Percentiles rank a stretch among this genome's conserved stretches.
Evolutionary conservation across 2,113 vertebrate genomes (phyloP).

Genomic region (Nipponia nippon): DNA sequence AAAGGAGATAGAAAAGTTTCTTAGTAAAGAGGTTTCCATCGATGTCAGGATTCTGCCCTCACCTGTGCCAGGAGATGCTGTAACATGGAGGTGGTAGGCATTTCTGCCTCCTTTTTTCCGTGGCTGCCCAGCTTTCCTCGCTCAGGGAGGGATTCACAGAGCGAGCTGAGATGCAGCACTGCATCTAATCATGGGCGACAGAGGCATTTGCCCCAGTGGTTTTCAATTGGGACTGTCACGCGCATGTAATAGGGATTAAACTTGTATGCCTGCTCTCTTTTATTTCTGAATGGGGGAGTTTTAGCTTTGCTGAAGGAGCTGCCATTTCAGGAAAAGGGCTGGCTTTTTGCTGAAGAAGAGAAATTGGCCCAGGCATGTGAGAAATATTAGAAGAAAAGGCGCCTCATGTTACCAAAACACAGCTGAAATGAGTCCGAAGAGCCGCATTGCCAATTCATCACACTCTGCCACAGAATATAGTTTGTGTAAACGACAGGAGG

Average conservation of each 20-base stretch:
- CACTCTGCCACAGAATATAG: not conserved
- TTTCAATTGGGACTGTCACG: not conserved
- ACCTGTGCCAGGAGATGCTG: not conserved
- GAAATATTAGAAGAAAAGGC: not conserved
- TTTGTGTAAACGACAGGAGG: not conserved
- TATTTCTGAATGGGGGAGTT: not conserved
- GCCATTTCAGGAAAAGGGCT: not conserved
- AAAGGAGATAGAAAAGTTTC: not conserved
- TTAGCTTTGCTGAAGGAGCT: not conserved
- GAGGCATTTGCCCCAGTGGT: not conserved
- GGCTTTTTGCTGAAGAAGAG: constrained; percentile 6
- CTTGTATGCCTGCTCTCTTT: not conserved
- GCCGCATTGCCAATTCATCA: not conserved
- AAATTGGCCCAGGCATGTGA: not conserved
- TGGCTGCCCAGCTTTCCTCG: not conserved
- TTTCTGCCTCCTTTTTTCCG: not conserved
- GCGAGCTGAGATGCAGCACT: not conserved
- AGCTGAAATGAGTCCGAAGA: not conserved
- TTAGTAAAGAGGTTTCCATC: not conserved
- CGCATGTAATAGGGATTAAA: not conserved
- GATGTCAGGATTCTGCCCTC: not conserved
- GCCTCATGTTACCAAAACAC: not conserved
- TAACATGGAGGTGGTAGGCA: not conserved
- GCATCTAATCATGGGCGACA: not conserved
- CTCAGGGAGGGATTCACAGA: not conserved